Conservation (phyloP, 2,113 vertebrate genomes). For the Brienomyrus longianalis region DNA sequence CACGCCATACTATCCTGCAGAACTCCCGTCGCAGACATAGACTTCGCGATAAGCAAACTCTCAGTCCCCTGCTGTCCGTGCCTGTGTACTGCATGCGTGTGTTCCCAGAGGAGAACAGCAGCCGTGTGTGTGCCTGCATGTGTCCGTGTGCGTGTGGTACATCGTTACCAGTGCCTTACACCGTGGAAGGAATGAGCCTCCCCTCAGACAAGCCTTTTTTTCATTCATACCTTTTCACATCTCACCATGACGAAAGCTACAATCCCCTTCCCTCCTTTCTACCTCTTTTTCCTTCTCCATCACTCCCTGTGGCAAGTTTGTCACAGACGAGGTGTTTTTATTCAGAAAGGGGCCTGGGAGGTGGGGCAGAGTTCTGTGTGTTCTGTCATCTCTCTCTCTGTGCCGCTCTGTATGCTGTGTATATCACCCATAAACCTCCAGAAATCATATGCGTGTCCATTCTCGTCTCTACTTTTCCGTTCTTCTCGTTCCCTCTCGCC, state of each 20-base stretch:
- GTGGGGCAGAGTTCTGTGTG: background rate
- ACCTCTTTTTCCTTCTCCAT: background rate
- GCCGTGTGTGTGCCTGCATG: background rate
- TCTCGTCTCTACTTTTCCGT: constrained; percentile 11
- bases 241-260: background rate
- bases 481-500: background rate
- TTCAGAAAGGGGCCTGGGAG: background rate
- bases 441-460: constrained; percentile 22
- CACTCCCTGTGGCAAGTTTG: background rate
- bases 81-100: background rate
- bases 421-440: constrained; percentile 26
- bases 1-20: background rate
- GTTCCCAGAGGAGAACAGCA: background rate
- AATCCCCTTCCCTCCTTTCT: background rate
- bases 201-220: constrained; percentile 9
- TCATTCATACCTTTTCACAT: background rate
- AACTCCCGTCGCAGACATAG: constrained; percentile 1
- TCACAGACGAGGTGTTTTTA: background rate
- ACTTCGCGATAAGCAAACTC: constrained; percentile 29
- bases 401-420: constrained; percentile 15
- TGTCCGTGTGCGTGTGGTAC: constrained; percentile 1
- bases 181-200: background rate
- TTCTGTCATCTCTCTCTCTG: constrained; percentile 20
- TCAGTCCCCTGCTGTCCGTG: constrained; percentile 43
- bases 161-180: constrained; percentile 25